Conservation (phyloP, 2,797 vertebrate species). For the Scyliorhinus canicula region DNA sequence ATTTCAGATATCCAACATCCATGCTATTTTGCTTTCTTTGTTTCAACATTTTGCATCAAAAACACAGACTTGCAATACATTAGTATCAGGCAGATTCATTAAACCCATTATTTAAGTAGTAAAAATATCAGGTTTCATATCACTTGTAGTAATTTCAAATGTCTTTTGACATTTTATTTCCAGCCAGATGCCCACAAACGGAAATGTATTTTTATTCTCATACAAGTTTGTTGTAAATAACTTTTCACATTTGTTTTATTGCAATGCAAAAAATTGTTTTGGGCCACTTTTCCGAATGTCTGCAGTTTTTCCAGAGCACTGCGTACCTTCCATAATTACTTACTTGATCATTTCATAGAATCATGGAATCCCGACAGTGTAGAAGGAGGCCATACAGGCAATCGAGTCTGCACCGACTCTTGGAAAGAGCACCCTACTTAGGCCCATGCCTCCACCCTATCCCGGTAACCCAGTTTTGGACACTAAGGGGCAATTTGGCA, state of each 20-base stretch:
- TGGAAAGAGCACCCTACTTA: too few species aligned
- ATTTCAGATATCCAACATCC: not conserved
- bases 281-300: not conserved
- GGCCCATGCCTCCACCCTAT: too few species aligned
- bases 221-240: not conserved
- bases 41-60: not conserved
- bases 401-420: too few species aligned
- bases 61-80: not conserved
- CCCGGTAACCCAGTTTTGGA: too few species aligned
- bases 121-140: not conserved
- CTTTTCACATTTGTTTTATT: not conserved
- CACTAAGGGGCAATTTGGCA: too few species aligned
- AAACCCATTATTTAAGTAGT: not conserved
- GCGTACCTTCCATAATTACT: not conserved
- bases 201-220: not conserved
- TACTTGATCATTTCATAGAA: not conserved
- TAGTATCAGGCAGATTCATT: not conserved
- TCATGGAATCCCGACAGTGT: too few species aligned
- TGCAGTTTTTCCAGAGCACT: not conserved
- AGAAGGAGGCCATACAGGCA: too few species aligned
- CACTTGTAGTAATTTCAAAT: not conserved
- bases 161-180: too few species aligned
- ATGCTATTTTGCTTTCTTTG: not conserved
- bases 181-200: not conserved
- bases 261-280: not conserved